Conservation (phyloP, 2,888 invertebrate species). For the Atherix ibis region DNA sequence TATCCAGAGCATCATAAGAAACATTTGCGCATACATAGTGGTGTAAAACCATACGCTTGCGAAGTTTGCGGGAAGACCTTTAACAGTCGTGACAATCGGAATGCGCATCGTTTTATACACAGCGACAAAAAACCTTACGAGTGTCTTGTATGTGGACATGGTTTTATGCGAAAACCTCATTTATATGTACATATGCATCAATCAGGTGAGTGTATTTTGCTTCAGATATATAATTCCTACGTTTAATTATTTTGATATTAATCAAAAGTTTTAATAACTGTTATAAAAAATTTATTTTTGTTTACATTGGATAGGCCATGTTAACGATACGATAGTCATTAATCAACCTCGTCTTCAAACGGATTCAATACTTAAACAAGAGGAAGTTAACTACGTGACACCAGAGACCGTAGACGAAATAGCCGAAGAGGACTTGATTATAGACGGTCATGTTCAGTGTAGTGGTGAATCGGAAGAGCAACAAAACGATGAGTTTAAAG, state of each 20-base stretch:
- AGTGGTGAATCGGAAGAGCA: no score
- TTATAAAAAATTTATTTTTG: no score
- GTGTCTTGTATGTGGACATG: slow-evolving; percentile 62
- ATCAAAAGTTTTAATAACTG: no score
- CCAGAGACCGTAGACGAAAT: slow-evolving; percentile 36
- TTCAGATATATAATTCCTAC: no score
- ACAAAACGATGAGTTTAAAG: no score
- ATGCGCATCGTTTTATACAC: slow-evolving; percentile 71
- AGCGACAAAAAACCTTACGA: slow-evolving; percentile 78
- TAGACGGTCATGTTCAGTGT: no score
- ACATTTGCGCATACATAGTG: slow-evolving; percentile 61
- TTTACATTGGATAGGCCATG: slow-evolving; percentile 34
- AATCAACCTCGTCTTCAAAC: slow-evolving; percentile 60
- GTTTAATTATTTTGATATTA: no score
- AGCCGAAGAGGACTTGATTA: slow-evolving; percentile 7
- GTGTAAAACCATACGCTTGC: slow-evolving; percentile 57
- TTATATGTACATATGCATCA: slow-evolving; percentile 60
- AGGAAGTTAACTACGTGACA: no score
- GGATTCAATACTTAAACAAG: no score
- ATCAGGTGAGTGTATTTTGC: slow-evolving; percentile 28
- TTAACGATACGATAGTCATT: slow-evolving; percentile 66
- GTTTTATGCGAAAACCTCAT: slow-evolving; percentile 69
- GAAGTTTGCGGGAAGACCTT: slow-evolving; percentile 73
- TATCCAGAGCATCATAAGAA: slow-evolving; percentile 73
- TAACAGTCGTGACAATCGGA: slow-evolving; percentile 69